These are phyloP conservation scores for Lepilemur ruficaudatus DNA, from an alignment of 2,797 vertebrate genomes.

Conservation along the genomic window DNA sequence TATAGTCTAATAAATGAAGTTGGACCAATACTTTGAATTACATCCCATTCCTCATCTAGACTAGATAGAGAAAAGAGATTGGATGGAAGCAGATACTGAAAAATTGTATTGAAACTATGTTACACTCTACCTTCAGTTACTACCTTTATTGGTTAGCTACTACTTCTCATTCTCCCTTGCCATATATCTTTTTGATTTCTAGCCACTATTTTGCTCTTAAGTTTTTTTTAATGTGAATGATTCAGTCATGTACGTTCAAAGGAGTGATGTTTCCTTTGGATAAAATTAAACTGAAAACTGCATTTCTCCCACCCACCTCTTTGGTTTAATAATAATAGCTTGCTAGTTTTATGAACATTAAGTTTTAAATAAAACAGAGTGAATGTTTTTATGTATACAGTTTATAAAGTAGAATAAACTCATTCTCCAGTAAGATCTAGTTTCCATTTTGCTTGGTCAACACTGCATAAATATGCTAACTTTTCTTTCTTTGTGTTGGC, in stretches of 20 bases:
- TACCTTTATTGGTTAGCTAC: background rate
- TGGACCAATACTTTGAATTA: background rate
- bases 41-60: background rate
- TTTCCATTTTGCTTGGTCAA: background rate
- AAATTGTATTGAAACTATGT: conserved; percentile 14
- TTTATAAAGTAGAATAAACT: background rate
- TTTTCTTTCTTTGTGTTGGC: background rate
- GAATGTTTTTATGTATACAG: background rate
- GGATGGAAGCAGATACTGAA: background rate
- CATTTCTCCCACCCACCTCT: background rate
- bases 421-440: background rate
- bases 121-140: background rate
- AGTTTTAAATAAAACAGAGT: background rate
- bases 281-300: background rate
- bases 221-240: background rate
- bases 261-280: background rate
- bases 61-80: background rate
- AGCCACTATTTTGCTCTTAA: background rate
- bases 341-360: background rate
- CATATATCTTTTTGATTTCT: background rate
- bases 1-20: background rate
- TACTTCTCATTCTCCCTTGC: background rate
- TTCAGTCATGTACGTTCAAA: background rate
- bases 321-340: background rate
- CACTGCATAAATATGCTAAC: background rate